A percentile compares a stretch with the other conserved stretches of the same genome.
Conservation (phyloP, 2,113 vertebrate genomes). For the Greenwoodochromis staneri region DNA sequence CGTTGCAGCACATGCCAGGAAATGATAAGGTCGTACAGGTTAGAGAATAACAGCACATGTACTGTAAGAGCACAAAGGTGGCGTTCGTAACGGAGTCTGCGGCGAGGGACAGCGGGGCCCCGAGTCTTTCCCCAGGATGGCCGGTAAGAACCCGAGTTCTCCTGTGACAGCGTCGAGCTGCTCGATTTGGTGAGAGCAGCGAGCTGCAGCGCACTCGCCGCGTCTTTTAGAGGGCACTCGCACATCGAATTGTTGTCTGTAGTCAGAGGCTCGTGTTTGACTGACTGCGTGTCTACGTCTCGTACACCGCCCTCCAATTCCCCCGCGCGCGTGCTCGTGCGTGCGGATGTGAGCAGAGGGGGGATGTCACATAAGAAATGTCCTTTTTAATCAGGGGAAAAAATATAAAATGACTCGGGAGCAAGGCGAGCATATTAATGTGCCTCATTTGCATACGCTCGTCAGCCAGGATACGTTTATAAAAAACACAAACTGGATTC, state of each 20-base stretch:
- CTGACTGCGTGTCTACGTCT: not conserved
- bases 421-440: conserved; percentile 77
- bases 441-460: conserved; percentile 77
- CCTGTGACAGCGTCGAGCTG: not conserved
- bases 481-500: conserved; percentile 74
- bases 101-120: not conserved
- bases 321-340: conserved; percentile 31
- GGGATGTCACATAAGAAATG: conserved; percentile 75
- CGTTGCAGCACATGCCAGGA: conserved; percentile 63
- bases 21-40: conserved; percentile 56
- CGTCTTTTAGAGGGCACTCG: conserved; percentile 55
- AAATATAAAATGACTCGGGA: conserved; percentile 77
- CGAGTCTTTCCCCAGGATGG: not conserved
- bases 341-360: conserved; percentile 58
- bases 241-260: conserved; percentile 60
- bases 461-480: conserved; percentile 73
- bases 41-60: conserved; percentile 40
- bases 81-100: not conserved
- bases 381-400: conserved; percentile 77
- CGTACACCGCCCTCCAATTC: conserved; percentile 46
- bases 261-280: conserved; percentile 42
- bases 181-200: not conserved
- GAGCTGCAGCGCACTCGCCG: conserved; percentile 32
- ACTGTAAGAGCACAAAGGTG: not conserved
- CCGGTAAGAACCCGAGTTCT: conserved; percentile 35